A percentile compares a stretch with the other conserved stretches of the same genome.
Conservation (phyloP, 1,140 invertebrate species). For the Cataglyphis hispanica region DNA sequence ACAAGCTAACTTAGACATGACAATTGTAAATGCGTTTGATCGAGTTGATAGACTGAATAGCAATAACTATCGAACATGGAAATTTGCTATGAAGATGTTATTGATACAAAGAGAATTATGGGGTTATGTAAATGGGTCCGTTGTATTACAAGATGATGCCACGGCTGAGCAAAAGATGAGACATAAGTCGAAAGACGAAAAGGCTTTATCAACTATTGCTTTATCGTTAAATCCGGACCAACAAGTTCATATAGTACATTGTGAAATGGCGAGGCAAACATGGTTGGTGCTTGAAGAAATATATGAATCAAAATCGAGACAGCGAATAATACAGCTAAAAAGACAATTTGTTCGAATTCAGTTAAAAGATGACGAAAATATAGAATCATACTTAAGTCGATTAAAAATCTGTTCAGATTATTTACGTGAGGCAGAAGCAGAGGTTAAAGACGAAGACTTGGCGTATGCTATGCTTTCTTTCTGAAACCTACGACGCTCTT, state of each 20-base stretch:
- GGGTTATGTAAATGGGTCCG: too few species aligned
- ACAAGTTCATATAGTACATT: slow-evolving; percentile 36
- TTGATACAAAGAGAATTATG: too few species aligned
- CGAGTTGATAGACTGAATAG: too few species aligned
- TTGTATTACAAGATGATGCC: too few species aligned
- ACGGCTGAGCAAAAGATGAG: too few species aligned
- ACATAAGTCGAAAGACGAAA: neutral
- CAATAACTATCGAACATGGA: too few species aligned
- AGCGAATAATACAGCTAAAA: slow-evolving; percentile 36
- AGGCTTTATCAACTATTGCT: slow-evolving; percentile 27
- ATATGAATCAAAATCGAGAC: slow-evolving; percentile 38
- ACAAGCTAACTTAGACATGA: too few species aligned
- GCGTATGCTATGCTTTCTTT: slow-evolving; percentile 30
- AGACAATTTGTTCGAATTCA: slow-evolving; percentile 8
- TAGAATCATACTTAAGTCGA: slow-evolving; percentile 26
- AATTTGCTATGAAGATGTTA: too few species aligned
- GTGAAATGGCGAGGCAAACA: neutral
- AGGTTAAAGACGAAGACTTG: slow-evolving; percentile 40
- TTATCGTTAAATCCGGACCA: slow-evolving; percentile 22
- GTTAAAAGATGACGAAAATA: slow-evolving; percentile 21
- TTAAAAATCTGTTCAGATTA: slow-evolving; percentile 28
- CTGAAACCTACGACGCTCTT: slow-evolving; percentile 23
- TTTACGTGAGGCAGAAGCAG: slow-evolving; percentile 16
- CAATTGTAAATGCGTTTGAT: too few species aligned
- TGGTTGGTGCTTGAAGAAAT: slow-evolving; percentile 19